These are phyloP conservation scores for Athalia rosae DNA, from an alignment of 2,888 invertebrate genomes.

Conservation along the genomic window DNA sequence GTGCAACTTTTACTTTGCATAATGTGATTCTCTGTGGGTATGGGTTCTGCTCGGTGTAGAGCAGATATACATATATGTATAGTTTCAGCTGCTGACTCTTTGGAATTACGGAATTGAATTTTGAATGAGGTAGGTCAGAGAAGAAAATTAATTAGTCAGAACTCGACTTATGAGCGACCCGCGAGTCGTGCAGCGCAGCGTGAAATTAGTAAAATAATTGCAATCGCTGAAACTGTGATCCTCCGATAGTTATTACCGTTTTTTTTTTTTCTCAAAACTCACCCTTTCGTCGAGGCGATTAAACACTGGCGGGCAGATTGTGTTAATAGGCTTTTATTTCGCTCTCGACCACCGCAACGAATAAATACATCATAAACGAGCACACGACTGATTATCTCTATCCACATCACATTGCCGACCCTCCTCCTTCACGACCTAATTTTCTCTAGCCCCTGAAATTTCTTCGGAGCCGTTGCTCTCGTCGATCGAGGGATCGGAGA, in stretches of 20 bases:
- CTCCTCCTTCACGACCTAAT: conserved; percentile 6
- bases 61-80: too few relatives aligned
- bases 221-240: neutral
- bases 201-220: neutral
- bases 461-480: neutral
- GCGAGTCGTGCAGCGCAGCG: neutral
- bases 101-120: neutral
- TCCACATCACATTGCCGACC: neutral
- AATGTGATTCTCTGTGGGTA: neutral
- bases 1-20: conserved; percentile 18
- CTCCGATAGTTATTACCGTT: neutral
- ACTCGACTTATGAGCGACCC: neutral
- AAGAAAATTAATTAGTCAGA: neutral
- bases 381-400: neutral
- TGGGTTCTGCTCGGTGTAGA: neutral
- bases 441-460: neutral
- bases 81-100: too few relatives aligned
- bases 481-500: conserved; percentile 19
- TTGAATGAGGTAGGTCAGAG: neutral
- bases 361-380: neutral
- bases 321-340: too few relatives aligned
- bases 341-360: neutral
- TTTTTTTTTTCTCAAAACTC: too few relatives aligned
- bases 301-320: too few relatives aligned
- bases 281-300: neutral